Evolutionary conservation across 2,113 vertebrate species (phyloP).

Genomic region (Acrocephalus kingi): DNA sequence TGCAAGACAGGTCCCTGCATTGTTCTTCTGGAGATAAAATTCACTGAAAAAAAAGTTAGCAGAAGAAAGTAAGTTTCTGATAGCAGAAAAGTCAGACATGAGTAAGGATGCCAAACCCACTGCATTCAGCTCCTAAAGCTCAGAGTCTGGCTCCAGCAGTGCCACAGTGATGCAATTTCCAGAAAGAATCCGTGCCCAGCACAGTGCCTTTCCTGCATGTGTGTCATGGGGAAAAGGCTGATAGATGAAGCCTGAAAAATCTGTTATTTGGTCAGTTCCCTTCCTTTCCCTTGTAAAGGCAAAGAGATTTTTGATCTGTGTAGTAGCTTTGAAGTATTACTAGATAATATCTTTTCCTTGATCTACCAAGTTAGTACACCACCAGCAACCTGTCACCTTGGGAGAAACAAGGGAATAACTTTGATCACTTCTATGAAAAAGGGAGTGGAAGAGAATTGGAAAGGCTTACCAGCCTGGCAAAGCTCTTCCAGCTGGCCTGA

Average conservation of each 20-base stretch:
- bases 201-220: background rate
- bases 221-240: background rate
- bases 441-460: background rate
- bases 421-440: background rate
- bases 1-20: conserved; percentile 73
- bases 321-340: background rate
- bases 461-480: background rate
- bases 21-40: conserved; percentile 88
- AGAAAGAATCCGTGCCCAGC: background rate
- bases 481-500: background rate
- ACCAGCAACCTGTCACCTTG: background rate
- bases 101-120: background rate
- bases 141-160: background rate
- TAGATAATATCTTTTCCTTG: background rate
- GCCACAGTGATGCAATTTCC: background rate
- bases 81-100: background rate
- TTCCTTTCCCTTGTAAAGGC: background rate
- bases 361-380: background rate
- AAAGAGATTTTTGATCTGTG: background rate
- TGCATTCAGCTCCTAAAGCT: background rate
- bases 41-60: conserved; percentile 62
- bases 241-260: background rate
- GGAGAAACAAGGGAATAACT: background rate
- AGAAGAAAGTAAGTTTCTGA: conserved; percentile 35
- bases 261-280: background rate